Percentiles rank a stretch among this genome's conserved stretches.
These are phyloP conservation scores for Serinus canaria DNA, from an alignment of 2,113 vertebrate genomes.

Conservation along the genomic window DNA sequence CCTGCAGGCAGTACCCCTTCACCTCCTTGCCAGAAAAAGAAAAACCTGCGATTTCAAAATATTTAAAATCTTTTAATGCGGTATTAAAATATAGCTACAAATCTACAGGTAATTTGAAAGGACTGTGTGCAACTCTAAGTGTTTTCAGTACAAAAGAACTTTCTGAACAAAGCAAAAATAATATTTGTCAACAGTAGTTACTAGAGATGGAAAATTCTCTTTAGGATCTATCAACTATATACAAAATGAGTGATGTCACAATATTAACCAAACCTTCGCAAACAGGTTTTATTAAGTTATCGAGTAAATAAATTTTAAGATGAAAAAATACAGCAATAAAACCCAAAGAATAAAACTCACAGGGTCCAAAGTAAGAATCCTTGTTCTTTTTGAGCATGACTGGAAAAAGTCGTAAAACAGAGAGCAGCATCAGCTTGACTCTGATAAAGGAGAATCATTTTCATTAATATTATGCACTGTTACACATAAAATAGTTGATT, in stretches of 20 bases:
- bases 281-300: background rate
- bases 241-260: background rate
- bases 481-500: background rate
- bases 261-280: background rate
- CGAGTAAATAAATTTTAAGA: background rate
- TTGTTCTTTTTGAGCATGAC: background rate
- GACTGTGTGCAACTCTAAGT: background rate
- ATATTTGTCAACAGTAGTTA: background rate
- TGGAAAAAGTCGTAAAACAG: background rate
- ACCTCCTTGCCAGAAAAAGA: slow-evolving; percentile 13
- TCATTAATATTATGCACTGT: background rate
- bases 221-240: background rate
- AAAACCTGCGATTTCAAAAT: slow-evolving; percentile 9
- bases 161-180: background rate
- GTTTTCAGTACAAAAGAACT: background rate
- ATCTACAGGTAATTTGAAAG: background rate
- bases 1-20: slow-evolving; percentile 27
- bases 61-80: slow-evolving; percentile 25
- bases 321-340: background rate
- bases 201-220: background rate
- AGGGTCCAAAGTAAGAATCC: background rate
- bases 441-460: background rate
- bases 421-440: background rate
- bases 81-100: background rate
- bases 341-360: background rate